Percentiles rank a stretch among this genome's conserved stretches.
These are phyloP conservation scores for Latrodectus geometricus DNA, from an alignment of 1,140 invertebrate species.

Conservation along the genomic window DNA sequence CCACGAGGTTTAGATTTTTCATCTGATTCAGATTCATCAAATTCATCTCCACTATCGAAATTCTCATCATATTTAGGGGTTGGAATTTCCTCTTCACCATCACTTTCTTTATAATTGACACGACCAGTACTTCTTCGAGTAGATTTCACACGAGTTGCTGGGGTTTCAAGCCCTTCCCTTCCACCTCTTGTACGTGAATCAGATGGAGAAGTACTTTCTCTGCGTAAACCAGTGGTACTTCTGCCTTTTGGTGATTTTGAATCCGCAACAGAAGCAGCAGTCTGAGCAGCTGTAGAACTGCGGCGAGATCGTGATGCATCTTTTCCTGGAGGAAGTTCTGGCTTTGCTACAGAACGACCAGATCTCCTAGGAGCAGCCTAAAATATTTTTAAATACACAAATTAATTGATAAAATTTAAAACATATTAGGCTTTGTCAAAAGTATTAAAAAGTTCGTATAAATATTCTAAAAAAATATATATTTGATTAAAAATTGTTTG, in stretches of 20 bases:
- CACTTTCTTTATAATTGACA: slow-evolving; percentile 61
- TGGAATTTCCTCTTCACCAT: slow-evolving; percentile 51
- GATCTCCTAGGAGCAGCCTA: slow-evolving; percentile 34
- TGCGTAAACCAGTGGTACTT: slow-evolving; percentile 3
- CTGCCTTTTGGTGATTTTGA: slow-evolving; percentile 42
- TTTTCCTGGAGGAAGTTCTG: slow-evolving; percentile 10
- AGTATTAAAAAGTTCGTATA: too few relatives aligned
- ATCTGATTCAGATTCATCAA: slow-evolving; percentile 59
- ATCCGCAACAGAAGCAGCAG: slow-evolving; percentile 53
- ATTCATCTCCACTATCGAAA: slow-evolving; percentile 54
- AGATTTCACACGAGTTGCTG: slow-evolving; percentile 54
- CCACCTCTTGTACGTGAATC: neutral
- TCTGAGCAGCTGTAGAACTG: slow-evolving; percentile 50
- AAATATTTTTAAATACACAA: neutral
- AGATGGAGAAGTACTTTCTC: slow-evolving; percentile 47
- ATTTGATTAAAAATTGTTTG: neutral
- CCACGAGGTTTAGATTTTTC: slow-evolving; percentile 42
- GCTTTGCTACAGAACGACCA: slow-evolving; percentile 42
- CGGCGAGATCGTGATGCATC: slow-evolving; percentile 20
- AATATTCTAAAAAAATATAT: neutral
- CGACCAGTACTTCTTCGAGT: slow-evolving; percentile 41
- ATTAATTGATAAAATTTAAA: neutral
- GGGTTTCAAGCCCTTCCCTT: slow-evolving; percentile 41
- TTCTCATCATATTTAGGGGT: slow-evolving; percentile 58
- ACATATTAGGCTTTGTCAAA: neutral